Conservation (phyloP, 2,888 invertebrate species). For the Eudasyphora cyanicolor region DNA sequence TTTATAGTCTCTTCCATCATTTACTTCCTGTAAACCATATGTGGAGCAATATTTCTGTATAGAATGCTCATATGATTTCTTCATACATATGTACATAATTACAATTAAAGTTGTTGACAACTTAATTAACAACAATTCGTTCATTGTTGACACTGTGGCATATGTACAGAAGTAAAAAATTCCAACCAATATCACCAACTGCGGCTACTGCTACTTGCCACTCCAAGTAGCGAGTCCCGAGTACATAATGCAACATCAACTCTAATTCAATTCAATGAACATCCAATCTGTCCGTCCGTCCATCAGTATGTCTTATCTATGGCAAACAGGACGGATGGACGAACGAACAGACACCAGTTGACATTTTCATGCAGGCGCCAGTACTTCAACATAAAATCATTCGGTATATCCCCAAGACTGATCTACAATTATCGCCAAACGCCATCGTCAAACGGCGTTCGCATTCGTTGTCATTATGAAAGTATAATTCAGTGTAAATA, state of each 20-base stretch:
- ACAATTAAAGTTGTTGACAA: constrained; percentile 56
- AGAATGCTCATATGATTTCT: background rate
- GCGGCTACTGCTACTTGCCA: background rate
- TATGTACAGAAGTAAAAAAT: background rate
- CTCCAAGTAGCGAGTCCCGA: background rate
- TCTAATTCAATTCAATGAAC: background rate
- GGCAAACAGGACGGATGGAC: background rate
- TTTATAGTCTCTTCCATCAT: too few species aligned
- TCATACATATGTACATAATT: constrained; percentile 46
- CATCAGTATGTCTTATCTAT: constrained; percentile 37
- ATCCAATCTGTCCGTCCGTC: background rate
- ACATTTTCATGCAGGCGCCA: constrained; percentile 52
- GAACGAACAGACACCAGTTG: background rate
- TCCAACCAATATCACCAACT: background rate
- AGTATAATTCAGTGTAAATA: constrained; percentile 25
- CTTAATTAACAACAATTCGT: constrained; percentile 48
- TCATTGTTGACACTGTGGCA: constrained; percentile 29
- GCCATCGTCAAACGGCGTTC: background rate
- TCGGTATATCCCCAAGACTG: constrained; percentile 2
- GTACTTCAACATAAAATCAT: constrained; percentile 38
- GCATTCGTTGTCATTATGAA: background rate
- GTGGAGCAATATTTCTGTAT: too few species aligned
- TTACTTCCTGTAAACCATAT: too few species aligned
- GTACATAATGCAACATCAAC: constrained; percentile 3
- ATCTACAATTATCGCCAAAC: background rate